Evolutionary conservation across 2,113 vertebrate species (phyloP), one percentile per base, ranked within the genome.

Genomic region (Cygnus buccinator): DNA sequence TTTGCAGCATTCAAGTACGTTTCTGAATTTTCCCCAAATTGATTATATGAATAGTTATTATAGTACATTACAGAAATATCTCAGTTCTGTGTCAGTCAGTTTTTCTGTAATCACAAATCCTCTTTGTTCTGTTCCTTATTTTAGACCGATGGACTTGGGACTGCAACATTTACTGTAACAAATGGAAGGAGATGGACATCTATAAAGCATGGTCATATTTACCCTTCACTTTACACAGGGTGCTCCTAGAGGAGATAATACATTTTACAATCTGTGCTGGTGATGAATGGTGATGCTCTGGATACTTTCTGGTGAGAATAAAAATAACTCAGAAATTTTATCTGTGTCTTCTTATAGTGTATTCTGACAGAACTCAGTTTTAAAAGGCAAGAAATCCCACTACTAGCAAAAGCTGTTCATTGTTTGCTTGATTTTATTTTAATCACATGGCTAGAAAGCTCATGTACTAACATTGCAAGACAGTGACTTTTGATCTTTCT

Each of bases 291-390:
- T 89, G 87, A 35, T 91, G 54, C 19, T 89, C 46, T 82, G 81
- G 39, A 87, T 65, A 58, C 70, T 58, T 95, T 80, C 54, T 85
- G 75, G 61, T 91, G 62, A 73, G 82, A 95, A 90, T 61, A 91
- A 89, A 87, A 91, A 83, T 35, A 89, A 50, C 41, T 89, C 25
- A 74, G 0, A 87, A 59, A 23, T 85, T 85, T 91, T 62, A 44
- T 65, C 52, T 80, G 9, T 33, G 9, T 61, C 39, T 67, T 80
- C 39, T 68, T 79, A n/a, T 6, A 62, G 10, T 15, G 26, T n/a
- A 78, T 95, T 87, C 44, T 52, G 26, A 55, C 39, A 91, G 28
- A 84, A 68, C 6, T 61, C 29, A n/a, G 25, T 23, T 95, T 93
- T 90, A 85, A 91, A 84, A 70, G 44, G 22, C 19, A 91, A 76